phyloP scores from a whole-genome alignment of 2,797 vertebrate species.

The Sebastes steindachneri region DNA sequence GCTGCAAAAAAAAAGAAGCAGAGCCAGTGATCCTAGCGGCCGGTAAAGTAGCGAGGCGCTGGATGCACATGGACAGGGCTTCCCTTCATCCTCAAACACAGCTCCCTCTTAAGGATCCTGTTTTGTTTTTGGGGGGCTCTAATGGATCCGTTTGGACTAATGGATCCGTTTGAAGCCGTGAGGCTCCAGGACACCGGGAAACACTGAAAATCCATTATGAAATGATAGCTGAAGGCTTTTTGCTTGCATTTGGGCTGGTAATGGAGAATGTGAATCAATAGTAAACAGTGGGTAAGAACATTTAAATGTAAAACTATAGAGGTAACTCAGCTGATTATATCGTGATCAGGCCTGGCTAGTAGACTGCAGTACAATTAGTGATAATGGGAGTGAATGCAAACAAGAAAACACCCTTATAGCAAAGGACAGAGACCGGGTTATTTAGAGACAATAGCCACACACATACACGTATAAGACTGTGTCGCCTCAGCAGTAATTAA shows the following conservation, averaged over 20 bases:
- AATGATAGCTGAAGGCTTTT: conserved; percentile 58
- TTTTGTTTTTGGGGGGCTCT: conserved; percentile 67
- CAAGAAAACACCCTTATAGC: not conserved
- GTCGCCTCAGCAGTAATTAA: conserved; percentile 75
- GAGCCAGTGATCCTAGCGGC: conserved; percentile 54
- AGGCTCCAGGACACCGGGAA: conserved; percentile 53
- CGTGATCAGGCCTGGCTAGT: not conserved
- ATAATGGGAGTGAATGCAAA: conserved; percentile 21
- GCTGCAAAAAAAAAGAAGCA: not conserved
- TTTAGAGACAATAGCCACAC: conserved; percentile 21
- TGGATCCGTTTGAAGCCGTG: conserved; percentile 61
- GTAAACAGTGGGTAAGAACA: conserved; percentile 9
- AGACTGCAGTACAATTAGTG: conserved; percentile 27
- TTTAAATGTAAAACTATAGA: conserved; percentile 22
- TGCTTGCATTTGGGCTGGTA: conserved; percentile 64
- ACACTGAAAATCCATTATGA: conserved; percentile 71
- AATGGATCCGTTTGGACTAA: conserved; percentile 72
- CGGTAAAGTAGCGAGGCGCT: conserved; percentile 28
- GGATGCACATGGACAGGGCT: conserved; percentile 77
- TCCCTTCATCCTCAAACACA: conserved; percentile 64
- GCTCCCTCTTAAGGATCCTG: conserved; percentile 63
- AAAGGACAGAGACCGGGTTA: conserved; percentile 26
- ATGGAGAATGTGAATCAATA: conserved; percentile 57
- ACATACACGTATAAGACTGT: conserved; percentile 14
- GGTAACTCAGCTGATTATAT: not conserved